Evolutionary conservation across 2,888 invertebrate genomes (phyloP).

Genomic region (Himalopsyche anomala): DNA sequence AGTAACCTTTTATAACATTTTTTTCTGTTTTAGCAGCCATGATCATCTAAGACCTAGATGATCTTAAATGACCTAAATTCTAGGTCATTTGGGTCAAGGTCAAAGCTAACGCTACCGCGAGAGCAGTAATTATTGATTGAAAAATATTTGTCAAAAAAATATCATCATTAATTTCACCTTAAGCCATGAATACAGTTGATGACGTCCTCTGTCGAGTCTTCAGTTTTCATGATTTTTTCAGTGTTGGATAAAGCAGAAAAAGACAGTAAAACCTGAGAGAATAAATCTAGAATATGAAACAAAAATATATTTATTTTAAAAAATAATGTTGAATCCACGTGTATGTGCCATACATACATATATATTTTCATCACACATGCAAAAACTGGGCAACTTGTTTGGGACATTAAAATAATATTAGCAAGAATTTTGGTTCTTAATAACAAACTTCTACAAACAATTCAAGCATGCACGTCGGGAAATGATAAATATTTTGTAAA

Average conservation of each 20-base stretch:
- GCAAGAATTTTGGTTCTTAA: too few species aligned
- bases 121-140: not conserved
- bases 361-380: too few species aligned
- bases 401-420: too few species aligned
- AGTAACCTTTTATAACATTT: not conserved
- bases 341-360: too few species aligned
- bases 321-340: too few species aligned
- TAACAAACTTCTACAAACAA: too few species aligned
- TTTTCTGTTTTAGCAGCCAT: not conserved
- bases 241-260: slow-evolving; percentile 87
- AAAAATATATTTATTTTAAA: slow-evolving; percentile 20
- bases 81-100: too few species aligned
- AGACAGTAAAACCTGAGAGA: slow-evolving; percentile 81
- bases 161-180: slow-evolving; percentile 71
- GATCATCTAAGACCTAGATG: too few species aligned
- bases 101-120: not conserved
- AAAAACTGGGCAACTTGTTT: too few species aligned
- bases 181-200: slow-evolving; percentile 87
- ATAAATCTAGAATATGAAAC: slow-evolving; percentile 73
- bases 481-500: too few species aligned
- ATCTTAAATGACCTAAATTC: too few species aligned
- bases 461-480: too few species aligned
- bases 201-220: slow-evolving; percentile 80
- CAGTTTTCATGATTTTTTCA: slow-evolving; percentile 84
- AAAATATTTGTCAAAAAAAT: not conserved